Evolutionary conservation across 2,888 invertebrate genomes (phyloP).

Genomic region (Amphipoea lucens): DNA sequence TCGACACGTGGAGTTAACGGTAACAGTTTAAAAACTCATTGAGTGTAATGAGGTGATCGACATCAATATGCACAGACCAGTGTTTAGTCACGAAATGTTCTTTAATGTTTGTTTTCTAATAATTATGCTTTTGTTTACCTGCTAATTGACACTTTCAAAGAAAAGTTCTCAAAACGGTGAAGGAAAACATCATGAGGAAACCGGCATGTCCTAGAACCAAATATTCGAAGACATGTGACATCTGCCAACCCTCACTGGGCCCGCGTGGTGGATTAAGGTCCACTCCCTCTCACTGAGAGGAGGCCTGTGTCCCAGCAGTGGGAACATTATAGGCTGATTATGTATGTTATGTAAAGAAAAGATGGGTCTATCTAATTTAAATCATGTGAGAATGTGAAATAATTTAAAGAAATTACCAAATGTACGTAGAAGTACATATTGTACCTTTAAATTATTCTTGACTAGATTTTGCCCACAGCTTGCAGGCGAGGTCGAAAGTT

Average conservation of each 20-base stretch:
- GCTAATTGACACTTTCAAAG: no score
- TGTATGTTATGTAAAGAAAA: background rate
- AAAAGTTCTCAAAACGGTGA: no score
- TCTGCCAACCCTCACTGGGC: no score
- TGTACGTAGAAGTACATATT: background rate
- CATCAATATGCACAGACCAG: slow-evolving; percentile 26
- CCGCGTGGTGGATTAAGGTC: no score
- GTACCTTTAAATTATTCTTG: background rate
- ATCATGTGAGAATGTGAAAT: background rate
- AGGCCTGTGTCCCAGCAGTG: no score
- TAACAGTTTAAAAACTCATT: slow-evolving; percentile 51
- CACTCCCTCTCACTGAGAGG: no score
- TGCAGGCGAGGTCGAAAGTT: no score
- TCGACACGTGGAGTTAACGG: slow-evolving; percentile 22
- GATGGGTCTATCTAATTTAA: background rate
- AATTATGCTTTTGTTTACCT: background rate
- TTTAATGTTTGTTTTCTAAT: slow-evolving; percentile 30
- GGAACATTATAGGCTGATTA: no score
- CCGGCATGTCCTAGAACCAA: no score
- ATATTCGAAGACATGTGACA: no score
- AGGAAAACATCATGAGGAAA: no score
- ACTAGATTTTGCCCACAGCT: background rate
- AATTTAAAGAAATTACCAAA: no score
- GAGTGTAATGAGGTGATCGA: slow-evolving; percentile 53
- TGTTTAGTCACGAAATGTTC: slow-evolving; percentile 20